Evolutionary conservation across 2,888 invertebrate genomes (phyloP), one percentile per base, ranked within the genome.

Genomic region (Ornithoptera priamus): DNA sequence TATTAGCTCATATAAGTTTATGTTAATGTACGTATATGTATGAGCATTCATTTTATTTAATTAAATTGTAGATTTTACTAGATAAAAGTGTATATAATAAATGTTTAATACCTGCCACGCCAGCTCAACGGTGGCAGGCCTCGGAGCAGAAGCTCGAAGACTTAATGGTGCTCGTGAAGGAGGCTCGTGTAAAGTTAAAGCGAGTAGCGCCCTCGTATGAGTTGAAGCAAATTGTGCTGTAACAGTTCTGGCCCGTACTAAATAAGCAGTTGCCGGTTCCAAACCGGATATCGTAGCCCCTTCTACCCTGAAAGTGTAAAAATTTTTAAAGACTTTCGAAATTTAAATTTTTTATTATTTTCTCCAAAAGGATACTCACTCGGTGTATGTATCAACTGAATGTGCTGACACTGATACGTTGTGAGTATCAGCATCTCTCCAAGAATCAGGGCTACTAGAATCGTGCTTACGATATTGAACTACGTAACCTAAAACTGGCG

Each of bases 401-500:
- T 86, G 87, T 0, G 87, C 83, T 24, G 91, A 85, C 0, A 92
- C 89, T 1, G 94, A 93, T 15, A 94, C 93, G 76, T 94, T 94
- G 72, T 94, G 92, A 0, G 94, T 93, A 71, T 93, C 92, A 15
- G 92, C 90, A 50, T 93, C 93, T 72, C 93, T 89, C 94, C 94
- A 94, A 57, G 94, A 90, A 61, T 93, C 93, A 1, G 89, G 79
- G 66, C 82, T 89, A 0, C 88, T 85, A 15, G 94, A 93, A 61
- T 94, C 90, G 74, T 93, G 93, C 76, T 92, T 93, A 59, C 95
- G 92, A 81, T 96, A 96, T 80, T 96, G 96, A 61, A 96, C 95
- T 71, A 96, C 91, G 84, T 96, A 97, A 73, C 96, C 96, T 60
- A 95, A 89, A 30, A 97, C 95, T 0, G 96, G 96, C 57, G 96